A percentile compares a stretch with the other conserved stretches of the same genome.
phyloP scores from a whole-genome alignment of 2,888 invertebrate genomes.

The Drosophila fulvimacula region DNA sequence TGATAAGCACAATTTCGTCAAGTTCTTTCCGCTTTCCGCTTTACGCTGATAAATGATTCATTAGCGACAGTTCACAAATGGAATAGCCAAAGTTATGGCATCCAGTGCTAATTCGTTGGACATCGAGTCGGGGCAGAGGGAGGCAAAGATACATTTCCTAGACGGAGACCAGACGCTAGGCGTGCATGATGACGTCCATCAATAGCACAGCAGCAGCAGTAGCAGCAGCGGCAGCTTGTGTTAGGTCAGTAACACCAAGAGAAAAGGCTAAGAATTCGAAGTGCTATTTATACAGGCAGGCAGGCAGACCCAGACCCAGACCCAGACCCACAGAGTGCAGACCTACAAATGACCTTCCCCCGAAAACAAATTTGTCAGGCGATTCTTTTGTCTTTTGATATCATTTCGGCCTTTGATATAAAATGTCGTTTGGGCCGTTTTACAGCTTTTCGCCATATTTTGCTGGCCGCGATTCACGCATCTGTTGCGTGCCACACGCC shows the following conservation, averaged over 20 bases:
- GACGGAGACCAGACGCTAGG: constrained; percentile 45
- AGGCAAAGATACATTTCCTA: constrained; percentile 17
- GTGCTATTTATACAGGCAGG: constrained; percentile 59
- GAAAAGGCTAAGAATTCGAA: constrained; percentile 30
- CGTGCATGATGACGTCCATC: constrained; percentile 39
- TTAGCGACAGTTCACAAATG: constrained; percentile 19
- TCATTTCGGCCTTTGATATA: constrained; percentile 9
- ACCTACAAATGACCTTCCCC: constrained; percentile 73
- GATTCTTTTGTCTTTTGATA: constrained; percentile 3
- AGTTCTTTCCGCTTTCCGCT: constrained; percentile 38
- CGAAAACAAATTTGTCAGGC: neutral
- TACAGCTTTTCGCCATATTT: neutral
- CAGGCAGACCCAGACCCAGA: constrained; percentile 19
- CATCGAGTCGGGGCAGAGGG: constrained; percentile 4
- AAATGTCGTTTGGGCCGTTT: neutral
- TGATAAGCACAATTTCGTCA: constrained; percentile 64
- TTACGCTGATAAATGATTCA: constrained; percentile 66
- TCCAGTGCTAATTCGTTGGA: constrained; percentile 40
- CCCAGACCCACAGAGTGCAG: constrained; percentile 42
- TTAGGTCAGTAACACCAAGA: constrained; percentile 61
- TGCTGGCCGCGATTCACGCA: constrained; percentile 42
- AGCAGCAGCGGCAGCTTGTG: constrained; percentile 24
- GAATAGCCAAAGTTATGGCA: constrained; percentile 13
- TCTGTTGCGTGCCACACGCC: constrained; percentile 50
- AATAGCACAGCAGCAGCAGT: constrained; percentile 7